phyloP scores from a whole-genome alignment of 1,140 invertebrate species.

The Temnothorax longispinosus region DNA sequence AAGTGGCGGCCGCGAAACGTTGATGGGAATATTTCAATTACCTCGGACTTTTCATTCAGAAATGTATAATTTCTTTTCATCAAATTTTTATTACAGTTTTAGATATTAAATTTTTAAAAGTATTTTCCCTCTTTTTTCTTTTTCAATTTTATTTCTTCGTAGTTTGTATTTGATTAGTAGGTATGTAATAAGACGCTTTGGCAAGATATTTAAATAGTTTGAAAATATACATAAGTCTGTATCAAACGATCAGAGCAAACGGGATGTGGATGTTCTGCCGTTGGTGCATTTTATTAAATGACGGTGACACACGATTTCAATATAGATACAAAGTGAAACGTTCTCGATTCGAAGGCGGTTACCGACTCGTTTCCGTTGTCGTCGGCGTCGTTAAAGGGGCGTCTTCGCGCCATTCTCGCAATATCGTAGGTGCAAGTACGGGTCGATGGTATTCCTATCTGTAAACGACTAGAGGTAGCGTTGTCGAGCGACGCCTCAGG shows the following conservation, averaged over 20 bases:
- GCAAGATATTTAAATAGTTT: not conserved
- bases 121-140: not conserved
- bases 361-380: conserved; percentile 45
- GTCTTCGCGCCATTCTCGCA: conserved; percentile 50
- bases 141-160: not conserved
- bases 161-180: not conserved
- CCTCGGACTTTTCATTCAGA: not conserved
- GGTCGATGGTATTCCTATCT: conserved; percentile 76
- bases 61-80: not conserved
- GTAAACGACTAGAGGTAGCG: conserved; percentile 60
- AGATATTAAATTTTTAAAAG: too few species aligned
- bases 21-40: conserved; percentile 48
- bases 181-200: not conserved
- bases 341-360: conserved; percentile 27
- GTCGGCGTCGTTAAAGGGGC: conserved; percentile 56
- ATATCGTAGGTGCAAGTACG: conserved; percentile 56
- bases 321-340: conserved; percentile 55
- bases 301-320: conserved; percentile 58
- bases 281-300: conserved; percentile 50
- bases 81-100: not conserved
- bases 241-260: conserved; percentile 1
- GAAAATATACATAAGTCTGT: not conserved
- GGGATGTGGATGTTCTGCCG: not conserved
- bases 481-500: conserved; percentile 69
- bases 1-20: not conserved